These are phyloP conservation scores for Nomada ferruginata DNA, from an alignment of 2,888 invertebrate species.

Conservation along the genomic window DNA sequence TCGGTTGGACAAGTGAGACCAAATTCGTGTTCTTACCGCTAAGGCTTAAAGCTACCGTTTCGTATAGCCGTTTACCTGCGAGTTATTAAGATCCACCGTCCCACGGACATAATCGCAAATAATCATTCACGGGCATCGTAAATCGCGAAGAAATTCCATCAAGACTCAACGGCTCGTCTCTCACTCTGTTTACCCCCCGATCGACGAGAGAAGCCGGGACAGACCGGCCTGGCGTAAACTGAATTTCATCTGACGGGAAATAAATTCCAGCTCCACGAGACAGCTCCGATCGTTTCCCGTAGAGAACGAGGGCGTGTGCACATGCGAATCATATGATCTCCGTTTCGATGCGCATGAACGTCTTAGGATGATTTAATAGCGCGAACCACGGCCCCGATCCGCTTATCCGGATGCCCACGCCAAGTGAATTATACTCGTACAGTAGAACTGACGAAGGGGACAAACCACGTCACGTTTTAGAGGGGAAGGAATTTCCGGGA, in stretches of 20 bases:
- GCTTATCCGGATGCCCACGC: conserved; percentile 45
- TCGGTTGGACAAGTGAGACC: background rate
- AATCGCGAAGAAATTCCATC: conserved; percentile 27
- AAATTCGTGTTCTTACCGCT: background rate
- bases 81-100: too few species aligned
- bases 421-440: conserved; percentile 47
- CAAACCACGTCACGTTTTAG: too few species aligned
- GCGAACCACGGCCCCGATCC: conserved; percentile 29
- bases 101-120: too few species aligned
- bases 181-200: conserved; percentile 21
- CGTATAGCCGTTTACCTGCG: background rate
- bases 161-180: background rate
- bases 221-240: conserved; percentile 30
- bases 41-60: background rate
- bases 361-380: conserved; percentile 69
- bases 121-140: background rate
- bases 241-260: conserved; percentile 46
- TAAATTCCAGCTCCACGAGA: conserved; percentile 53
- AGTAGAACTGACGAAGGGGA: background rate
- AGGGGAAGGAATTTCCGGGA: background rate
- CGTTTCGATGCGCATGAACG: conserved; percentile 56
- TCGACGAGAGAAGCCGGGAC: background rate
- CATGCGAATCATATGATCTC: conserved; percentile 41
- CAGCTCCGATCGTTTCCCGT: conserved; percentile 43
- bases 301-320: conserved; percentile 15